These are phyloP conservation scores for Thalpophila matura DNA, from an alignment of 2,888 invertebrate species.

Conservation along the genomic window DNA sequence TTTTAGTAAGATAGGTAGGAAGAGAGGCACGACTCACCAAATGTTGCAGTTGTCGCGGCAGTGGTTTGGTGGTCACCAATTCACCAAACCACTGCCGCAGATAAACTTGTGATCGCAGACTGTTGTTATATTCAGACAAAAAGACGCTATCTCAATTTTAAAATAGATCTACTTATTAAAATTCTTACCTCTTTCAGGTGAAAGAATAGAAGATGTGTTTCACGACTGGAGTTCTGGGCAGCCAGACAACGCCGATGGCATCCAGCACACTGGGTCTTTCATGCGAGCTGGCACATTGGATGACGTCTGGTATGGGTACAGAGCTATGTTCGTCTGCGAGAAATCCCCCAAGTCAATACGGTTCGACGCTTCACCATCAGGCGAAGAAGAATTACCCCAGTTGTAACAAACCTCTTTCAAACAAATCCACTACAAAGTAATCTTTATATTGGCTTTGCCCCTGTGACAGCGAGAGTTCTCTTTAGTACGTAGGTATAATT, in stretches of 20 bases:
- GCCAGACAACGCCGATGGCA: background rate
- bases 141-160: background rate
- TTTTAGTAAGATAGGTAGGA: too few species aligned
- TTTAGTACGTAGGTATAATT: too few species aligned
- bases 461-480: too few species aligned
- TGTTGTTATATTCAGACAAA: background rate
- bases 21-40: too few species aligned
- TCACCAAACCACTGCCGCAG: too few species aligned
- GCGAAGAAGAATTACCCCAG: background rate
- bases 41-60: too few species aligned
- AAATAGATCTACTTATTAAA: too few species aligned
- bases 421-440: too few species aligned
- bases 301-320: background rate
- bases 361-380: slow-evolving; percentile 1
- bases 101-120: background rate
- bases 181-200: too few species aligned
- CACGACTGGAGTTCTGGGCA: background rate
- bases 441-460: too few species aligned
- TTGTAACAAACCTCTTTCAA: background rate
- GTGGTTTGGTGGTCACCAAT: too few species aligned
- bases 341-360: slow-evolving; percentile 20
- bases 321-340: slow-evolving; percentile 32
- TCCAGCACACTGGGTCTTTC: background rate
- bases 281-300: background rate
- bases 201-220: too few species aligned